Base-by-base conservation (phyloP, 2,888 invertebrate genomes). In the Chrysotoxum bicinctum region DNA sequence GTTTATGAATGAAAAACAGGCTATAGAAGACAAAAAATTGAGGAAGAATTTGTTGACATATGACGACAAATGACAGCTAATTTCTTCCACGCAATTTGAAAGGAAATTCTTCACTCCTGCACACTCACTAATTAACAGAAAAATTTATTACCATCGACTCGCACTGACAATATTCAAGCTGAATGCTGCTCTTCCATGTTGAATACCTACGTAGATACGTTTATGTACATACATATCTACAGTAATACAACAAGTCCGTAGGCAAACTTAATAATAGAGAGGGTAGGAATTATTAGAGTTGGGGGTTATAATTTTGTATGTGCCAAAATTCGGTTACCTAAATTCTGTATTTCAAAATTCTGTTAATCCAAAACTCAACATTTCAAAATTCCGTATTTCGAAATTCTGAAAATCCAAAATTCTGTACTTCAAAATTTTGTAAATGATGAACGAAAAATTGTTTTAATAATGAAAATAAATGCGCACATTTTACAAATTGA, bases 11-110 rank as follows among this genome's bases (percentile, higher is more conserved):
- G 40, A 37, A 73, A 43, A 23, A 10, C 3, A 40, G n/a, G 3
- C 12, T 8, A 45, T 7, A 8, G 0, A n/a, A n/a, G 0, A 43
- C 21, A 62, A 69, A 52, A 45, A 69, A 35, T 26, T 16, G 2
- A 30, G 30, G 52, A 68, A 21, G 26, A 48, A 73, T 43, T n/a
- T 43, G 85, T 73, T 76, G 76, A 73, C 80, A 80, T 14, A 26
- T 69, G 75, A 68, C 84, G 80, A 80, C 81, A 85, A 85, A 85
- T 85, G 80, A 81, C 81, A 81, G 81, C 85, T 85, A 85, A 85
- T 85, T 85, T 76, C 85, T 85, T 81, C 50, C 69, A 81, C 81
- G 45, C 76, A 76, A 73, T 81, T 73, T 85, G 37, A 50, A 73
- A 48, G 35, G 48, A 76, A 50, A 30, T 19, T 32, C 43, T 35